These are phyloP conservation scores for Nycticorax nycticorax DNA, from an alignment of 2,113 vertebrate species.

Conservation along the genomic window DNA sequence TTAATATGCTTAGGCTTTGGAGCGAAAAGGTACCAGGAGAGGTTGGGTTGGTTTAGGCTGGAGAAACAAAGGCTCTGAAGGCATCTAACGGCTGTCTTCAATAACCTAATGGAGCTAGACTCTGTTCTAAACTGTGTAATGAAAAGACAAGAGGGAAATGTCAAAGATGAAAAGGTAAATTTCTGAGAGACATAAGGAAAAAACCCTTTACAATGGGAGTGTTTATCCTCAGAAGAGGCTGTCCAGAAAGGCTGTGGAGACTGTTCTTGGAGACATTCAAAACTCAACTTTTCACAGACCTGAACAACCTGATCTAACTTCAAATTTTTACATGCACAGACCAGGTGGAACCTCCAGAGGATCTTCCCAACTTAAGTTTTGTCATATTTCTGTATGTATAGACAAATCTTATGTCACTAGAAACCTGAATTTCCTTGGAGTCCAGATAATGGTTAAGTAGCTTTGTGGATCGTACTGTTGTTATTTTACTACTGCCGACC, in stretches of 20 bases:
- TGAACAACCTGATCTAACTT: neutral
- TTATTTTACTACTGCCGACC: neutral
- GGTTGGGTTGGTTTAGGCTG: neutral
- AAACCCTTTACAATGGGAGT: neutral
- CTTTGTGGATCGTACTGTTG: neutral
- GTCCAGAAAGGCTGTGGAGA: neutral
- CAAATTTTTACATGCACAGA: neutral
- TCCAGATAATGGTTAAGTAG: neutral
- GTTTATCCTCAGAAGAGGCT: neutral
- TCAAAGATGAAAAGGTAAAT: neutral
- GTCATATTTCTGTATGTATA: neutral
- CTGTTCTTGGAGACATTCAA: neutral
- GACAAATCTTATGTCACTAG: neutral
- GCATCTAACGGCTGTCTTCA: neutral
- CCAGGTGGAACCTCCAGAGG: neutral
- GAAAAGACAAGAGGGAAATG: neutral
- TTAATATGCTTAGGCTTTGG: neutral
- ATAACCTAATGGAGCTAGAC: neutral
- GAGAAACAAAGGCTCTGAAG: neutral
- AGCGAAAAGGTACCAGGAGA: neutral
- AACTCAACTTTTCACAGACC: neutral
- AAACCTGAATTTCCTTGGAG: neutral
- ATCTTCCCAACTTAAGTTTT: neutral
- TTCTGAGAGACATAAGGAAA: neutral
- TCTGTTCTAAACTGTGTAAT: neutral